These are phyloP conservation scores for Apotomis turbidana DNA, from an alignment of 2,888 invertebrate species.

Conservation along the genomic window DNA sequence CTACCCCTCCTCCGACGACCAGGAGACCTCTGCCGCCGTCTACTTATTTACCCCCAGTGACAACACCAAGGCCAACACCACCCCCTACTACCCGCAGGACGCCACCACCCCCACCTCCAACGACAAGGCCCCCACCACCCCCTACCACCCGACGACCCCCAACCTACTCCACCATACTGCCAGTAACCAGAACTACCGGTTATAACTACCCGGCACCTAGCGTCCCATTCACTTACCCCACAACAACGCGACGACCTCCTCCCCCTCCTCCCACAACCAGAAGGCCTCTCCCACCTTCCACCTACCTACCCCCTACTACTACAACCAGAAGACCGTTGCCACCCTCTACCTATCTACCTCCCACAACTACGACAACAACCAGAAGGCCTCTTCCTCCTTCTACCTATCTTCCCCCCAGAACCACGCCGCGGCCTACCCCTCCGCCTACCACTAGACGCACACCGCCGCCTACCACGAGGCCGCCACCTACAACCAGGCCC, in stretches of 20 bases:
- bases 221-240: constrained; percentile 51
- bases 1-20: constrained; percentile 47
- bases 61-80: constrained; percentile 45
- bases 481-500: constrained; percentile 26
- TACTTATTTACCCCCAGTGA: constrained; percentile 45
- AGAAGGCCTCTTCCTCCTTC: constrained; percentile 45
- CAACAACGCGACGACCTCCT: constrained; percentile 14
- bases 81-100: constrained; percentile 29
- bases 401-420: constrained; percentile 38
- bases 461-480: constrained; percentile 30
- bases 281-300: constrained; percentile 17
- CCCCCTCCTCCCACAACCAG: constrained; percentile 15
- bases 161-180: constrained; percentile 43
- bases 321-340: constrained; percentile 25
- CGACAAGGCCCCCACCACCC: constrained; percentile 40
- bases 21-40: constrained; percentile 44
- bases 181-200: constrained; percentile 43
- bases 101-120: constrained; percentile 37
- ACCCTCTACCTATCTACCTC: constrained; percentile 45
- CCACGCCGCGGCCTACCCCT: constrained; percentile 41
- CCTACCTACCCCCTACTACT: constrained; percentile 19
- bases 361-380: constrained; percentile 46
- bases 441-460: constrained; percentile 28
- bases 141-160: constrained; percentile 36
- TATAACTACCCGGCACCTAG: constrained; percentile 48